phyloP scores from a whole-genome alignment of 53 echinoderm and acorn worm species.

The Hippasteria phrygiana region DNA sequence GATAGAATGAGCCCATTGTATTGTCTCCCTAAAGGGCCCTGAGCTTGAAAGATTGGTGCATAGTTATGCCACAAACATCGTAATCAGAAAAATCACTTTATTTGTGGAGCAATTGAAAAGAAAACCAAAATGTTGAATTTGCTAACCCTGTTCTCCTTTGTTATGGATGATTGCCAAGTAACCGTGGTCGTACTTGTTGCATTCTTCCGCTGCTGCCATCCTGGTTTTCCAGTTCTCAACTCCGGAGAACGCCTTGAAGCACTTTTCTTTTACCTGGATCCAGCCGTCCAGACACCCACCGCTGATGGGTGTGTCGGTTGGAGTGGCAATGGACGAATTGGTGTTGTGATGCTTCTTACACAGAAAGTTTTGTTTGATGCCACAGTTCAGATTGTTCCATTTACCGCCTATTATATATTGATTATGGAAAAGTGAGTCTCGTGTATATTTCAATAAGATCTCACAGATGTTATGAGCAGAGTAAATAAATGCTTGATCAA shows the following conservation, averaged over 20 bases:
- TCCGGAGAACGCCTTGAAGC: slow-evolving; percentile 28
- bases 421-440: no score
- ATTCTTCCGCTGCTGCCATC: slow-evolving; percentile 4
- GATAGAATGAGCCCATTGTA: no score
- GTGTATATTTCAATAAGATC: no score
- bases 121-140: no score
- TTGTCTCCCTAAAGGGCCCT: no score
- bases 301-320: neutral
- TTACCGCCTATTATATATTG: slow-evolving; percentile 14
- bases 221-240: neutral
- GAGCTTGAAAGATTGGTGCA: no score
- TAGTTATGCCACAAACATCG: no score
- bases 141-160: slow-evolving; percentile 39
- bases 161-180: slow-evolving; percentile 10
- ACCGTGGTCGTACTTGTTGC: slow-evolving; percentile 2
- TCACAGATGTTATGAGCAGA: no score
- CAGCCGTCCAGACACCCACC: slow-evolving; percentile 29
- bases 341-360: slow-evolving; percentile 23
- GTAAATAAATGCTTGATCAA: no score
- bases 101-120: no score
- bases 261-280: slow-evolving; percentile 24
- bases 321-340: neutral
- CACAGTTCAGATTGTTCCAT: slow-evolving; percentile 56
- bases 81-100: no score
- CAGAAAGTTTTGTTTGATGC: slow-evolving; percentile 33